Base-by-base conservation (phyloP, 2,797 vertebrate species). In the Zenarchopterus dispar region DNA sequence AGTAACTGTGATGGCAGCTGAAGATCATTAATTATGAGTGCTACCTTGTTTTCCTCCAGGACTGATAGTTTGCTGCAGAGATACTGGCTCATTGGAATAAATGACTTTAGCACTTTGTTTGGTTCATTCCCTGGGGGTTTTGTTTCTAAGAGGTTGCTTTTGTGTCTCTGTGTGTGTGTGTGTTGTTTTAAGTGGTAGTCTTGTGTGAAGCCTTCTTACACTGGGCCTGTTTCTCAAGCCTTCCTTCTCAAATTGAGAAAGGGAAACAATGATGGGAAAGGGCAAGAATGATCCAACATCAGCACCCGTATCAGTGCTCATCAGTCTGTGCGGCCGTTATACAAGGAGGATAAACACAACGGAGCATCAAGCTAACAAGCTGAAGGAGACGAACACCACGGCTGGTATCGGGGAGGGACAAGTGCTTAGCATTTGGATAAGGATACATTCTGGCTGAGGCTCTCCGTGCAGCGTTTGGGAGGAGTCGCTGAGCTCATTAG, bases 21-120 rank as follows among this genome's bases (percentile, higher is more conserved):
- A 71, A 73, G 78, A 83, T 84, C 74, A 85, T 89, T 90, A 89
- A 91, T 89, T 81, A 83, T 26, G 69, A 53, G 65, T 82, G 75
- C 78, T 81, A 76, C 75, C 78, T 73, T 54, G 60, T 62, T 81
- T 87, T 73, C 76, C 86, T 88, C 48, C 79, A 75, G 85, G 82
- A 83, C 77, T 74, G 72, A 88, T 84, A 46, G 77, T 57, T 67
- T 62, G 69, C 79, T 58, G 75, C 74, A 55, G 61, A 84, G 82
- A 88, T 76, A 61, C 78, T 66, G 79, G 84, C 77, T 89, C 85
- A 78, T 72, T 82, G 84, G 76, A 73, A 78, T 87, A 87, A 90
- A 89, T 88, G 81, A 79, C 85, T 85, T 90, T 81, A 84, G 85
- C 28, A 72, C 85, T 84, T 79, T 76, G 81, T 73, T 61, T 15